Percentiles rank a stretch among this genome's conserved stretches.
Evolutionary conservation across 1,140 invertebrate species (phyloP).

Genomic region (Microplitis mediator): DNA sequence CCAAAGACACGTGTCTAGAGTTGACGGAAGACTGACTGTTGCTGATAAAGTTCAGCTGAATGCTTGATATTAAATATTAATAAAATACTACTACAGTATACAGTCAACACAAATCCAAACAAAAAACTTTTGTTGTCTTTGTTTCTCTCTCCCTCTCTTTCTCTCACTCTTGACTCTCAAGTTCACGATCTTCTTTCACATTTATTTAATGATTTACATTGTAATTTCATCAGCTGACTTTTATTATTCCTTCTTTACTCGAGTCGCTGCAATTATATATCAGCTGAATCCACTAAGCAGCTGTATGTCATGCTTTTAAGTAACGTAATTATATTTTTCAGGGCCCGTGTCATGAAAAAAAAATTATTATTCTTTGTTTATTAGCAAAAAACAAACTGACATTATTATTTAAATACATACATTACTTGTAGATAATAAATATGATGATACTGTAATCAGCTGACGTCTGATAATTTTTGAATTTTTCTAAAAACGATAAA

Average conservation of each 20-base stretch:
- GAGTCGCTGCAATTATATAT: not conserved
- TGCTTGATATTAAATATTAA: too few relatives aligned
- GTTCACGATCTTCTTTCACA: not conserved
- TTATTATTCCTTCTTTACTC: not conserved
- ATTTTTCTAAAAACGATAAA: too few relatives aligned
- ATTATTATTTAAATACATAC: too few relatives aligned
- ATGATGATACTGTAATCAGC: too few relatives aligned
- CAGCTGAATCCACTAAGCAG: constrained; percentile 5
- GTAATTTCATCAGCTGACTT: constrained; percentile 14
- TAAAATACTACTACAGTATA: too few relatives aligned
- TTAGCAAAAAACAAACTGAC: too few relatives aligned
- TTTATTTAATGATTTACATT: constrained; percentile 3
- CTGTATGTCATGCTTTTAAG: constrained; percentile 4
- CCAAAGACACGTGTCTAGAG: not conserved
- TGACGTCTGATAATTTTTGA: too few relatives aligned
- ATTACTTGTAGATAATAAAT: too few relatives aligned
- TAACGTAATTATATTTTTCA: not conserved
- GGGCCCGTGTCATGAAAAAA: not conserved
- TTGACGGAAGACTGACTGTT: constrained; percentile 11
- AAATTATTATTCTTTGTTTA: not conserved
- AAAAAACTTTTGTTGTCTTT: not conserved
- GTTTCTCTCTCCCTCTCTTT: too few relatives aligned
- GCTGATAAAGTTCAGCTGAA: not conserved
- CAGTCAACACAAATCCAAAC: not conserved
- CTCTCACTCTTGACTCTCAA: not conserved